Conservation (phyloP, 2,797 vertebrate genomes). For the Anas bahamensis region DNA sequence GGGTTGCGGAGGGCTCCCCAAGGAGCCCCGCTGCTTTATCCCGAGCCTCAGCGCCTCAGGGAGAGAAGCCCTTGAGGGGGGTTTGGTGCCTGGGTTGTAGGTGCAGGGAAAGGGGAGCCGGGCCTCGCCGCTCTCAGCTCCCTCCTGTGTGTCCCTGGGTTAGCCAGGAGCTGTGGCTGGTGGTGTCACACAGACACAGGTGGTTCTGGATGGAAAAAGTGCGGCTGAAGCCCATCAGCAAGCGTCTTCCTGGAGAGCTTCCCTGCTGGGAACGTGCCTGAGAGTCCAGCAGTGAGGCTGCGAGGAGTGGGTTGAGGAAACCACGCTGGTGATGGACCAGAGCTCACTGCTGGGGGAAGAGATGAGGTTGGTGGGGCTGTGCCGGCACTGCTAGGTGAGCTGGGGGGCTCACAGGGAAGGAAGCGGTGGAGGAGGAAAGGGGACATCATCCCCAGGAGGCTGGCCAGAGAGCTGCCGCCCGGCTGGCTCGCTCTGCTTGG, state of each 20-base stretch:
- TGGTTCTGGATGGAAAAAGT: not conserved
- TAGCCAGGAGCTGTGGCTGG: not conserved
- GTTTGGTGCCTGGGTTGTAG: accelerated
- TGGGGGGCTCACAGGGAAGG: not conserved
- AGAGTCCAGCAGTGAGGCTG: not conserved
- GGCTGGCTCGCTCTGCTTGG: not conserved
- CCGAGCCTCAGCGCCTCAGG: not conserved
- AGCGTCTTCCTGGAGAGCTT: not conserved
- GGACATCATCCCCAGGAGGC: not conserved
- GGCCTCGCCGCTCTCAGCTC: not conserved
- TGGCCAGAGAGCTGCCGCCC: not conserved
- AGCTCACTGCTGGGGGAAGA: not conserved
- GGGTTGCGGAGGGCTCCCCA: too few relatives aligned
- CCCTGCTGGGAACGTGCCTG: not conserved
- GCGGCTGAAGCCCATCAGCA: not conserved
- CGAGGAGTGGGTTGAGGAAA: not conserved
- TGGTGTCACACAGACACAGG: not conserved
- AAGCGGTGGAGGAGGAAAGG: not conserved
- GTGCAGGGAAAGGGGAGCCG: not conserved
- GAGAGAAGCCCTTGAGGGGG: accelerated
- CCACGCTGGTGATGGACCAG: not conserved
- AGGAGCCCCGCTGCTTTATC: not conserved
- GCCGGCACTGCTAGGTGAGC: not conserved
- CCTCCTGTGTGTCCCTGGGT: not conserved
- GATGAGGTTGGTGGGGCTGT: not conserved